These are phyloP conservation scores for Orchestia grillus DNA, from an alignment of 1,140 invertebrate species.

Conservation along the genomic window DNA sequence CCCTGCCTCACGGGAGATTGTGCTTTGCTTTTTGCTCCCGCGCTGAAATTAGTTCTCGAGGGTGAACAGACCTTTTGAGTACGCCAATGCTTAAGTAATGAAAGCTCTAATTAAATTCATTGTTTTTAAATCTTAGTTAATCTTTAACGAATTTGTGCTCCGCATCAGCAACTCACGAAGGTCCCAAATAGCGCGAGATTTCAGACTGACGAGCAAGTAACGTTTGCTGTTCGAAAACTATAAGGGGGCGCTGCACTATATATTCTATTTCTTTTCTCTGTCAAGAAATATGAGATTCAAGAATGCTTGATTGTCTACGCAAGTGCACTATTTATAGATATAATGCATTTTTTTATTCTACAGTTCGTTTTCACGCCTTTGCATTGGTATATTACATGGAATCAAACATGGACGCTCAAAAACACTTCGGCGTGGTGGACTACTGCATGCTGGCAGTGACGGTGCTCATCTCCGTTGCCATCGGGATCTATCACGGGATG, in stretches of 20 bases:
- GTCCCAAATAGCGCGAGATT: too few species aligned
- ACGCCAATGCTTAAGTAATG: neutral
- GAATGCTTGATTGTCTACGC: neutral
- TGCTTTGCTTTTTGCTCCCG: neutral
- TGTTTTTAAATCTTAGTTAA: too few species aligned
- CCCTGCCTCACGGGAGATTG: neutral
- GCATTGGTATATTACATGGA: neutral
- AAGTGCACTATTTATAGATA: too few species aligned
- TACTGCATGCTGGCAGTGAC: constrained; percentile 13
- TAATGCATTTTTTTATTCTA: neutral
- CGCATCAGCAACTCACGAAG: too few species aligned
- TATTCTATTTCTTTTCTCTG: neutral
- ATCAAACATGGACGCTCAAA: neutral
- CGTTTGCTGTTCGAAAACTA: too few species aligned
- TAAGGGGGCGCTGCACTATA: too few species aligned
- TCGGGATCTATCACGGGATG: constrained; percentile 23
- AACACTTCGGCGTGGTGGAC: neutral
- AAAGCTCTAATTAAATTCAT: neutral
- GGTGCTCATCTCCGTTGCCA: neutral
- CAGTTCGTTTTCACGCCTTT: neutral
- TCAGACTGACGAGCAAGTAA: too few species aligned
- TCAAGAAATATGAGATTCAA: neutral
- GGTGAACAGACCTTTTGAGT: neutral
- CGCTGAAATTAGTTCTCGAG: neutral
- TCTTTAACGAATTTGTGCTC: too few species aligned